phyloP scores from a whole-genome alignment of 2,797 vertebrate genomes.

The Mastacembelus armatus region DNA sequence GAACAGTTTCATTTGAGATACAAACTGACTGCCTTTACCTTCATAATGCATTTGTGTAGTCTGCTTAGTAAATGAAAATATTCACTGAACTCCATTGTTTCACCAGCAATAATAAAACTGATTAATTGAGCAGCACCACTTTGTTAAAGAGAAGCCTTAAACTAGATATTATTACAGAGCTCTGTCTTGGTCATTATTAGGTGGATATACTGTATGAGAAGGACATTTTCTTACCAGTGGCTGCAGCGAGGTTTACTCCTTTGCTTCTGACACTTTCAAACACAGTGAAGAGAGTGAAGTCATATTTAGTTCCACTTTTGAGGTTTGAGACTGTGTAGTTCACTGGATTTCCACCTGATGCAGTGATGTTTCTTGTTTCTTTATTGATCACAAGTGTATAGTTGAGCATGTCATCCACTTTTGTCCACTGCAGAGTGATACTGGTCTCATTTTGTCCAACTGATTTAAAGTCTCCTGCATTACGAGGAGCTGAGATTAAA shows the following conservation, averaged over 20 bases:
- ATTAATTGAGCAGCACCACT: too few species aligned
- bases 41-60: too few species aligned
- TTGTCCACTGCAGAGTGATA: slow-evolving; percentile 52
- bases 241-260: slow-evolving; percentile 16
- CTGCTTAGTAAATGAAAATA: too few species aligned
- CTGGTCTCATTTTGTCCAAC: slow-evolving; percentile 20
- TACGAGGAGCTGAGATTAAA: neutral
- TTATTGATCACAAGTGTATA: neutral
- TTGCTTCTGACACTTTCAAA: slow-evolving; percentile 9
- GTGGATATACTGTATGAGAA: too few species aligned
- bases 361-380: fast-evolving
- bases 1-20: too few species aligned
- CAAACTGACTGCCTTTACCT: too few species aligned
- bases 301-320: slow-evolving; percentile 4
- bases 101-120: too few species aligned
- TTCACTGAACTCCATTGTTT: too few species aligned
- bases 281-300: slow-evolving; percentile 41
- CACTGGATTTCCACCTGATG: fast-evolving
- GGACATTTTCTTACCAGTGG: slow-evolving; percentile 40
- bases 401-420: neutral
- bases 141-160: too few species aligned
- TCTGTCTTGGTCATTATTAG: neutral
- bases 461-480: neutral
- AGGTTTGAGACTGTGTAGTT: neutral
- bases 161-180: neutral